phyloP scores from a whole-genome alignment of 2,888 invertebrate species.

The Aelia acuminata region DNA sequence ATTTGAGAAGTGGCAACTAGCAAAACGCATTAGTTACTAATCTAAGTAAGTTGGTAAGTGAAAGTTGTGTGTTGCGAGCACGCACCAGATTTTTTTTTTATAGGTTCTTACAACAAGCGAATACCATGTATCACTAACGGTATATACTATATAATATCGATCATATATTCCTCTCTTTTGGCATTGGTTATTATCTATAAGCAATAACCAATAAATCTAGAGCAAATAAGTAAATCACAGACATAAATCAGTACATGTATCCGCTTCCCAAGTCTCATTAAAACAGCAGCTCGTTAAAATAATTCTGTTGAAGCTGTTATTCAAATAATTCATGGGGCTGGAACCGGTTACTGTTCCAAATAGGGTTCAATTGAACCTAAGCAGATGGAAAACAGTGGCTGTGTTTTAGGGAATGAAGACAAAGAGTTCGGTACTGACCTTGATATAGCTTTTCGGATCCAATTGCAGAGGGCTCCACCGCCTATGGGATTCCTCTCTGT shows the following conservation, averaged over 20 bases:
- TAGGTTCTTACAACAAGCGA: not conserved
- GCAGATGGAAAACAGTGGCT: not conserved
- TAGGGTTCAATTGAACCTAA: not conserved
- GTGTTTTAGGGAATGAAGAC: not conserved
- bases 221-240: too few species aligned
- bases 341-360: not conserved
- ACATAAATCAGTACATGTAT: not conserved
- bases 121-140: not conserved
- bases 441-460: not conserved
- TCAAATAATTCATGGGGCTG: not conserved
- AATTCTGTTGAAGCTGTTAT: not conserved
- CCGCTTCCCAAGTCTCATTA: not conserved
- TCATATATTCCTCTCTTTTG: not conserved
- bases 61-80: too few species aligned
- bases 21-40: too few species aligned
- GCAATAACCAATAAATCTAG: not conserved
- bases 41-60: too few species aligned
- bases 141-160: not conserved
- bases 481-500: not conserved
- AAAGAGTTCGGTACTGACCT: not conserved
- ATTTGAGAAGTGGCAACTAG: too few species aligned
- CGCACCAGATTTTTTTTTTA: too few species aligned
- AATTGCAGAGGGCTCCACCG: not conserved
- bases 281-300: conserved; percentile 7
- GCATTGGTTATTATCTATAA: not conserved